Percentiles rank a stretch among this genome's conserved stretches.
Evolutionary conservation across 2,113 vertebrate genomes (phyloP).

Genomic region (Lethenteron camtschaticum): DNA sequence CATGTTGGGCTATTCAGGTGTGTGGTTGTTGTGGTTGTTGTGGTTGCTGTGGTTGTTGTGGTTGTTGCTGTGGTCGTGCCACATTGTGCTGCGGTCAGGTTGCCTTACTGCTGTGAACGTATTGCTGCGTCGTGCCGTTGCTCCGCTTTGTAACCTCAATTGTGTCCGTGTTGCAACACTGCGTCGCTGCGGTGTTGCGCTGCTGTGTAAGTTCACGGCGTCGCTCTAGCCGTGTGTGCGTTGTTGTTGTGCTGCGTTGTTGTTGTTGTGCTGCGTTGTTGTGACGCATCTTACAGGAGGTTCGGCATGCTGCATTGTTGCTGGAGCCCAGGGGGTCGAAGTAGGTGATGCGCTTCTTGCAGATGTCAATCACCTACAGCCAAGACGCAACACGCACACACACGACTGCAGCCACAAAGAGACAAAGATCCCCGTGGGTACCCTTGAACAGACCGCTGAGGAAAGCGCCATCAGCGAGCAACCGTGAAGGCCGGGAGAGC

Average conservation of each 20-base stretch:
- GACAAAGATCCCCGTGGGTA: neutral
- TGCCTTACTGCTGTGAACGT: neutral
- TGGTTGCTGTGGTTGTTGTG: no score
- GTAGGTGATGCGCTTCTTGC: conserved; percentile 60
- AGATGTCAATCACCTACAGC: conserved; percentile 64
- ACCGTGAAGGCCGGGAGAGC: no score
- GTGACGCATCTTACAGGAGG: conserved; percentile 35
- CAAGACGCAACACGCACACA: neutral
- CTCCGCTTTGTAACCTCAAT: neutral
- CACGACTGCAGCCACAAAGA: neutral
- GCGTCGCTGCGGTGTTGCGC: neutral
- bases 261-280: conserved; percentile 7
- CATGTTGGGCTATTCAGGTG: no score
- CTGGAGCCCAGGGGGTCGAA: conserved; percentile 83
- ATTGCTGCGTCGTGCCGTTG: neutral
- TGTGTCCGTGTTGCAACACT: no score
- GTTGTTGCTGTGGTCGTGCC: no score
- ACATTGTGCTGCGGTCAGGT: no score
- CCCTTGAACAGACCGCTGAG: no score
- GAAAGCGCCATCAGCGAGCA: no score
- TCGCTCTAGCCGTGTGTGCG: neutral
- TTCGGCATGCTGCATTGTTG: conserved; percentile 57
- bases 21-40: no score
- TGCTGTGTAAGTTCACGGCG: neutral
- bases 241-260: neutral